These are phyloP conservation scores for Operophtera brumata DNA, from an alignment of 2,888 invertebrate genomes.

Conservation along the genomic window DNA sequence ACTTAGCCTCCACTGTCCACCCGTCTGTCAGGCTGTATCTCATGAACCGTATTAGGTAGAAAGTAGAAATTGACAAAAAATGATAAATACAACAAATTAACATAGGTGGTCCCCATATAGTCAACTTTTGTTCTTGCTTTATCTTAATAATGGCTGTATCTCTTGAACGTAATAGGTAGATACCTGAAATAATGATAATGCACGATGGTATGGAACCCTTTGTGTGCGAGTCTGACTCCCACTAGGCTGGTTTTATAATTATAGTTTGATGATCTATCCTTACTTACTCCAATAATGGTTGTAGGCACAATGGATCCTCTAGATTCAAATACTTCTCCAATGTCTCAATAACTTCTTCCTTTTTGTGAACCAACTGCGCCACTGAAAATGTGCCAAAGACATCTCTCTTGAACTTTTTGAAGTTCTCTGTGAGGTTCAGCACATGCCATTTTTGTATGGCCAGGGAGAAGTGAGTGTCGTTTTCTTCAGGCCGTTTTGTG, in stretches of 20 bases:
- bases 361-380: slow-evolving; percentile 90
- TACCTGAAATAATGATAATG: too few species aligned
- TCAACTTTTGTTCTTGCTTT: too few species aligned
- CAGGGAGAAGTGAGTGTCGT: slow-evolving; percentile 89
- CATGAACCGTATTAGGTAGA: too few species aligned
- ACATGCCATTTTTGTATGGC: slow-evolving; percentile 94
- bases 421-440: slow-evolving; percentile 92
- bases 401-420: slow-evolving; percentile 87
- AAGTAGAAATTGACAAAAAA: too few species aligned
- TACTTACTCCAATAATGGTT: slow-evolving; percentile 92
- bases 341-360: slow-evolving; percentile 86
- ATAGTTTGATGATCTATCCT: neutral
- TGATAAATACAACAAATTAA: too few species aligned
- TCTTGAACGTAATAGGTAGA: too few species aligned
- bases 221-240: too few species aligned
- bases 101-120: too few species aligned
- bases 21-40: too few species aligned
- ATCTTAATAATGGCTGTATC: too few species aligned
- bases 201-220: too few species aligned
- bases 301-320: slow-evolving; percentile 86
- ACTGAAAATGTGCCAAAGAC: slow-evolving; percentile 89
- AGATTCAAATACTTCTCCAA: slow-evolving; percentile 87
- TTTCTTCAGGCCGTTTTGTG: slow-evolving; percentile 84
- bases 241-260: neutral
- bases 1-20: too few species aligned